Percentiles rank a stretch among this genome's conserved stretches.
Conservation (phyloP, 2,888 invertebrate species). For the Rhamphomyia laevipes region DNA sequence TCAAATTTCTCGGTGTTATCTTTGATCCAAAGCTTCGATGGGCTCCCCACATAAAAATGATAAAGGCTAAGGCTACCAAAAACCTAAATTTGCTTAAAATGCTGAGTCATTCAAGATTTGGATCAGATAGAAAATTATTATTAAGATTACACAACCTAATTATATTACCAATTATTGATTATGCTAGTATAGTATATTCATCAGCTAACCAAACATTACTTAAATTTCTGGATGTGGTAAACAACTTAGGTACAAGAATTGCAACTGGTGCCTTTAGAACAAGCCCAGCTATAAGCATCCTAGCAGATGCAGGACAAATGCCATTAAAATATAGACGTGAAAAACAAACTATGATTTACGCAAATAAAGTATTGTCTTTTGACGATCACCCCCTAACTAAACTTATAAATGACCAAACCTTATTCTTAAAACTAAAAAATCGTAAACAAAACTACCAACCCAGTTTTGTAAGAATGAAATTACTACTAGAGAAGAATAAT, state of each 20-base stretch:
- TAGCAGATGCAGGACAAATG: too few species aligned
- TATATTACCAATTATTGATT: neutral
- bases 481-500: neutral
- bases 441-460: neutral
- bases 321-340: too few species aligned
- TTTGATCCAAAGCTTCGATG: neutral
- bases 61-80: neutral
- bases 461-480: neutral
- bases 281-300: too few species aligned
- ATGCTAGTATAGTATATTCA: neutral
- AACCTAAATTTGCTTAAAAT: neutral
- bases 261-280: too few species aligned
- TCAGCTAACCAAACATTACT: too few species aligned
- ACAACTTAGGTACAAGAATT: too few species aligned
- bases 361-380: neutral
- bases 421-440: neutral
- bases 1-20: neutral
- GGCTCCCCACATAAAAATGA: neutral
- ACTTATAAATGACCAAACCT: neutral
- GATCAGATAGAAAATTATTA: neutral
- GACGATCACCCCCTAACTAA: neutral
- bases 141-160: neutral
- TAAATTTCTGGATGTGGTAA: too few species aligned
- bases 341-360: too few species aligned
- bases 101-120: neutral